phyloP scores from a whole-genome alignment of 1,140 invertebrate species.

The Drosophila tsacasi region DNA sequence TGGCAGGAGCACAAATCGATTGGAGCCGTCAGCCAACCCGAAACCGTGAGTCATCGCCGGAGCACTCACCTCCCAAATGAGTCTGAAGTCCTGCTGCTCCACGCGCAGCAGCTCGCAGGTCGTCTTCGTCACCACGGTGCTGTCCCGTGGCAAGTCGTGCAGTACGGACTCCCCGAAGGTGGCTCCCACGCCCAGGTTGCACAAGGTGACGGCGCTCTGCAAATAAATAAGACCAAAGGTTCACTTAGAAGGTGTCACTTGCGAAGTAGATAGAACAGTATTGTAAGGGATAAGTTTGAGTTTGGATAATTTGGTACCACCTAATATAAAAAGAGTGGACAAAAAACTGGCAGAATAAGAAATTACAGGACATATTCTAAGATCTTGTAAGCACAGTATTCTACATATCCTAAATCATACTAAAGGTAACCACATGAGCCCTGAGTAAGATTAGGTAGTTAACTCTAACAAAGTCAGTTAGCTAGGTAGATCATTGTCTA shows the following conservation, averaged over 20 bases:
- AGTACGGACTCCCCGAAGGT: constrained; percentile 92
- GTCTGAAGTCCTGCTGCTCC: constrained; percentile 91
- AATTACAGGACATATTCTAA: not conserved
- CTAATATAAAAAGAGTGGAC: not conserved
- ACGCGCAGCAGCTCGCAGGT: constrained; percentile 91
- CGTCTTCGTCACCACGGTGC: constrained; percentile 91
- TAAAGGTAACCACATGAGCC: not conserved
- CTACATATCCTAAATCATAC: not conserved
- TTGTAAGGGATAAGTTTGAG: not conserved
- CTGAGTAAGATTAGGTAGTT: not conserved
- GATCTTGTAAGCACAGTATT: not conserved
- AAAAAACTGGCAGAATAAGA: not conserved
- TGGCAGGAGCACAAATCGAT: constrained; percentile 11
- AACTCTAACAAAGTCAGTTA: not conserved
- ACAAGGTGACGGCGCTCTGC: constrained; percentile 88
- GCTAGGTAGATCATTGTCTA: not conserved
- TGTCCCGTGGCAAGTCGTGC: constrained; percentile 89
- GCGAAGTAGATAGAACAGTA: not conserved
- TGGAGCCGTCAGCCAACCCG: not conserved
- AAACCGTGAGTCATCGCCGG: constrained; percentile 1
- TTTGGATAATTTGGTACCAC: not conserved
- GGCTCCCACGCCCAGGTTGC: constrained; percentile 90
- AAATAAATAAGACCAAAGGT: constrained; percentile 65
- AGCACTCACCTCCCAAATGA: constrained; percentile 91
- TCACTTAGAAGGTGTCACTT: not conserved